Evolutionary conservation across 2,888 invertebrate genomes (phyloP), one percentile per base, ranked within the genome.

Genomic region (Tuberolachnus salignus): DNA sequence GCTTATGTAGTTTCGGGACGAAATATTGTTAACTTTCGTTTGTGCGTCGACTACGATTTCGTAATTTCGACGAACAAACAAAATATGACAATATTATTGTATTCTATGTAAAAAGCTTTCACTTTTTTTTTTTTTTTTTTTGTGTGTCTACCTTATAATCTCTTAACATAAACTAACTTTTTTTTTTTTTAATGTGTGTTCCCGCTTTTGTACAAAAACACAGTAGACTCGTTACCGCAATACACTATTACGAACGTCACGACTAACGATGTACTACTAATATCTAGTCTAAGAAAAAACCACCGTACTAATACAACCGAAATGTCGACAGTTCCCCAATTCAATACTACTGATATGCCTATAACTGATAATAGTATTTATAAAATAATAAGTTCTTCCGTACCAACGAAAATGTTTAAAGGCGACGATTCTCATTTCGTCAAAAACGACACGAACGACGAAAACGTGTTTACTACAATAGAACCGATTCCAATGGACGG

Each of bases 101-200:
- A 3, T 66, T 74, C 67, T 61, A 14, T 63, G 42, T 63, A 78
- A 78, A 78, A 78, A 78, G 75, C 75, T 78, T 78, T 78, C 75
- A 67, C 75, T 78, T 34, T 34, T 34, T 34, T 34, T 34, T 34
- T 34, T 34, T 34, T 34, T 34, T 34, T 34, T 53, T 67, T 21
- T n/a, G n/a, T n/a, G 49, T 49, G n/a, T 67, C 57, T 55, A 46
- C 14, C 55, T 67, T 57, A 23, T 75, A 46, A 75, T 75, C 66
- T 75, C 46, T 67, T 78, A 78, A 78, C 67, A 67, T 26, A 46
- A 19, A 78, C 67, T 78, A 78, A 78, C 75, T 78, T 26, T 78
- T 75, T 75, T 73, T 74, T 42, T 73, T 66, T 75, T 78, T 78
- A 78, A 78, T 67, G 55, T 78, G 67, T 78, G 75, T 78, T 78